These are phyloP conservation scores for Polymixis flavicincta DNA, from an alignment of 2,888 invertebrate species.

Conservation along the genomic window DNA sequence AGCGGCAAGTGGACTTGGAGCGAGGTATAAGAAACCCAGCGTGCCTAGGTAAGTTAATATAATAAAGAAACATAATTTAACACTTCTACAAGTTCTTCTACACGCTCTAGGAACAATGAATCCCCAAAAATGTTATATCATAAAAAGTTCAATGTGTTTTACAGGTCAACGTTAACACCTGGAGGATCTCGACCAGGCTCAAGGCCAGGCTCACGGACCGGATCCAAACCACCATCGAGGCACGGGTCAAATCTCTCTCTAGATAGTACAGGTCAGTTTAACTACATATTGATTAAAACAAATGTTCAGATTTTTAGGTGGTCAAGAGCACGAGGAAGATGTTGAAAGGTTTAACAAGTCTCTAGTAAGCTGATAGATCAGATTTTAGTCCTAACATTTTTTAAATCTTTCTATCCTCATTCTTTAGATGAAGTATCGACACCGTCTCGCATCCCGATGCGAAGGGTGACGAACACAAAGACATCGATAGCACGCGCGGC, in stretches of 20 bases:
- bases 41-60: constrained; percentile 82
- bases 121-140: not conserved
- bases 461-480: constrained; percentile 92
- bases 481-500: constrained; percentile 90
- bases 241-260: constrained; percentile 97
- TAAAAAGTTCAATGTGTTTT: constrained; percentile 7
- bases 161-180: constrained; percentile 93
- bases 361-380: not conserved
- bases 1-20: constrained; percentile 93
- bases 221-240: constrained; percentile 97
- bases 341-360: not conserved
- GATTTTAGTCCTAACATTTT: not conserved
- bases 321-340: not conserved
- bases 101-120: not conserved
- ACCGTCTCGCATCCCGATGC: constrained; percentile 95
- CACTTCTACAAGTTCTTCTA: not conserved
- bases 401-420: not conserved
- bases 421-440: constrained; percentile 93
- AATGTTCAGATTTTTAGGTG: not conserved
- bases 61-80: not conserved
- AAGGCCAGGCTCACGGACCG: constrained; percentile 95
- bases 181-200: constrained; percentile 96
- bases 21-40: constrained; percentile 93
- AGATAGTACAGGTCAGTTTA: constrained; percentile 93
- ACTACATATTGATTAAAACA: not conserved